These are phyloP conservation scores for Lethenteron camtschaticum DNA, from an alignment of 2,113 vertebrate species.

Conservation along the genomic window DNA sequence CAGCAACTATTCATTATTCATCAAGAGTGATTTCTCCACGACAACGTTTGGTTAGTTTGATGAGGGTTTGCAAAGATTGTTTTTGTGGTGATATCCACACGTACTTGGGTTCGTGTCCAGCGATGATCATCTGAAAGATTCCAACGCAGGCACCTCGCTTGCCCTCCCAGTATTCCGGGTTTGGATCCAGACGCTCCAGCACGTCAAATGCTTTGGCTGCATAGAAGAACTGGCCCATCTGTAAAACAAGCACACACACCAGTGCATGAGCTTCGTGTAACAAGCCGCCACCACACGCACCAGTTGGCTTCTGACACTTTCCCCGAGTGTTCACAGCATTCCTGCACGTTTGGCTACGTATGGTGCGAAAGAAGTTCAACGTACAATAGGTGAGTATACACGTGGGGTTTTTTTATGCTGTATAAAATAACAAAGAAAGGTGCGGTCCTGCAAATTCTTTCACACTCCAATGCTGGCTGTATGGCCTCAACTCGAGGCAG, in stretches of 20 bases:
- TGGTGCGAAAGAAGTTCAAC: no score
- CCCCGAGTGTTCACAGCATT: no score
- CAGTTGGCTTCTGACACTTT: no score
- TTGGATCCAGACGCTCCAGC: conserved; percentile 63
- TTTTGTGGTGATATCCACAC: conserved; percentile 9
- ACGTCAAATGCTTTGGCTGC: conserved; percentile 82
- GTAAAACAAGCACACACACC: conserved; percentile 16
- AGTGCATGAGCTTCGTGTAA: neutral
- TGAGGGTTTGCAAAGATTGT: neutral
- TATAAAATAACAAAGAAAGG: no score
- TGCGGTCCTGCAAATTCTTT: no score
- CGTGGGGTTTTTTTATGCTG: no score
- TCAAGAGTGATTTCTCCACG: neutral
- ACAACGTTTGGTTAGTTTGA: neutral
- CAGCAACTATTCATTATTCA: neutral
- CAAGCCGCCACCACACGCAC: no score
- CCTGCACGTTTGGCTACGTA: no score
- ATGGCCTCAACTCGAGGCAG: no score
- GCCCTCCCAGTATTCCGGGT: conserved; percentile 78
- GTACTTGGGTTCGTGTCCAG: conserved; percentile 71
- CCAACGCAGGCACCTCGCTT: conserved; percentile 89
- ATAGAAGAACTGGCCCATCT: conserved; percentile 95
- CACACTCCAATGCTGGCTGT: no score
- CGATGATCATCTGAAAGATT: conserved; percentile 81
- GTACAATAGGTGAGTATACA: no score